phyloP scores from a whole-genome alignment of 2,797 vertebrate genomes.

The Avahi laniger region DNA sequence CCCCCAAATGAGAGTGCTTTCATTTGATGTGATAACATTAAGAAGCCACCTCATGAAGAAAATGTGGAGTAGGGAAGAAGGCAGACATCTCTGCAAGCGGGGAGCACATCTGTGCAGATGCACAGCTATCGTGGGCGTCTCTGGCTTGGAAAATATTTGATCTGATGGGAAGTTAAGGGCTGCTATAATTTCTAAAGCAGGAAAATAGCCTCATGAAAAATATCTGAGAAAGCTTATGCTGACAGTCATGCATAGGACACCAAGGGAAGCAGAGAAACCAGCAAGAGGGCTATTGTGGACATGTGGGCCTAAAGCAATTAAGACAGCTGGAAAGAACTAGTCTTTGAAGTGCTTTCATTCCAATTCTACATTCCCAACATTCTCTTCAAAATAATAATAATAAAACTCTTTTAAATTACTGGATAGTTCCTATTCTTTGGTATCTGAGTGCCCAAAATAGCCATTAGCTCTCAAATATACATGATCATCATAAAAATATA shows the following conservation, averaged over 20 bases:
- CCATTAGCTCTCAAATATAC: neutral
- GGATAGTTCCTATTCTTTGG: neutral
- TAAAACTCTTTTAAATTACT: neutral
- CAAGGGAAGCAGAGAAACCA: neutral
- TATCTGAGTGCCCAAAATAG: neutral
- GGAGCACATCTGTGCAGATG: neutral
- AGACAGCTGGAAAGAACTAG: neutral
- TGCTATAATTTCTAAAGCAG: neutral
- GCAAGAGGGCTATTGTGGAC: neutral
- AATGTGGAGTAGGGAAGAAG: neutral
- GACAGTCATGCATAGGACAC: neutral
- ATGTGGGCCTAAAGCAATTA: neutral
- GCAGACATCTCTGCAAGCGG: neutral
- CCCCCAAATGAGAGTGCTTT: neutral
- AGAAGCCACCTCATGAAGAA: neutral
- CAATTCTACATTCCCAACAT: neutral
- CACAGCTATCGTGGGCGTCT: neutral
- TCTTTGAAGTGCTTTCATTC: neutral
- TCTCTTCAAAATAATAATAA: neutral
- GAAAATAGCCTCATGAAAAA: neutral
- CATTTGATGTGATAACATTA: neutral
- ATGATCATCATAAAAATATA: neutral
- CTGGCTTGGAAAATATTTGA: neutral
- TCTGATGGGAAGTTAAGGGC: neutral
- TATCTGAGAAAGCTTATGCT: neutral